These are phyloP conservation scores for Psix sp. DNA, from an alignment of 1,140 invertebrate species.

Conservation along the genomic window DNA sequence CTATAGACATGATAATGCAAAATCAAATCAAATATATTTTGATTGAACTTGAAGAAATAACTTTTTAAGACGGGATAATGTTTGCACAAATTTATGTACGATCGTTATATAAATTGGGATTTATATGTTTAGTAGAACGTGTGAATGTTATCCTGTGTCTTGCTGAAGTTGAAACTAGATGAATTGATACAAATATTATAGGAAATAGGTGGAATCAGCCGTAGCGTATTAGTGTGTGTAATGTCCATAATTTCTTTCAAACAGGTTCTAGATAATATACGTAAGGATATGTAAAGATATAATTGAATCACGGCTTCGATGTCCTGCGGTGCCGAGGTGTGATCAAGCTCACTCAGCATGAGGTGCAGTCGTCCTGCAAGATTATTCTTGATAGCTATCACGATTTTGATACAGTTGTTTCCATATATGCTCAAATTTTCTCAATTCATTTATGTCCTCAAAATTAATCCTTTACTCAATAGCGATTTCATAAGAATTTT, in stretches of 20 bases:
- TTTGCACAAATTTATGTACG: too few relatives aligned
- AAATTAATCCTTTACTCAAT: constrained; percentile 11
- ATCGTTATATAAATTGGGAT: too few relatives aligned
- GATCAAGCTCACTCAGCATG: constrained; percentile 63
- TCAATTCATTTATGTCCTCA: constrained; percentile 40
- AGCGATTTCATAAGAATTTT: too few relatives aligned
- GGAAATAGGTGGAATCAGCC: constrained; percentile 31
- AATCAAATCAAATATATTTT: too few relatives aligned
- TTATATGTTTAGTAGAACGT: too few relatives aligned
- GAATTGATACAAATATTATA: constrained; percentile 20
- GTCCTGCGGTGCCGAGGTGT: constrained; percentile 64
- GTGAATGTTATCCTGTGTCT: constrained; percentile 1
- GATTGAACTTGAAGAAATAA: too few relatives aligned
- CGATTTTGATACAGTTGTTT: constrained; percentile 61
- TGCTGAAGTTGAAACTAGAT: constrained; percentile 24
- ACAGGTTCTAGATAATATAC: constrained; percentile 55
- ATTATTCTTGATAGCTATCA: constrained; percentile 57
- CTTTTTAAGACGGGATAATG: too few relatives aligned
- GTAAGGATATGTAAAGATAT: constrained; percentile 59
- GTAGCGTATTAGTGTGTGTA: constrained; percentile 52
- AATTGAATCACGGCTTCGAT: constrained; percentile 65
- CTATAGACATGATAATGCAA: too few relatives aligned
- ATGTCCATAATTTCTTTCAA: constrained; percentile 54
- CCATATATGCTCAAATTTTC: constrained; percentile 40
- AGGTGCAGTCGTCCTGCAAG: constrained; percentile 54